phyloP scores from a whole-genome alignment of 2,888 invertebrate species.

The Drosophila parthenogenetica region DNA sequence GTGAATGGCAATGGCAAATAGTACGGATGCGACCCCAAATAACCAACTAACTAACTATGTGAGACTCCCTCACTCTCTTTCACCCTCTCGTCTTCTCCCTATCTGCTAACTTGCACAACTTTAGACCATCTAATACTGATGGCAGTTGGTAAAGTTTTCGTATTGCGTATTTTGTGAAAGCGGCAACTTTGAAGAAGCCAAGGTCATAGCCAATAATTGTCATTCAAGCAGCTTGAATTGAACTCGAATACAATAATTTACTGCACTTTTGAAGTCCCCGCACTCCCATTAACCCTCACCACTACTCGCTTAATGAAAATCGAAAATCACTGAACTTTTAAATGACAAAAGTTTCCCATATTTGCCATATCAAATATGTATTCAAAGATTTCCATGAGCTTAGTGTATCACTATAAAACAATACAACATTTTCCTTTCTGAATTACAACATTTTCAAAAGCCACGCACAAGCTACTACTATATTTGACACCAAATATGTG shows the following conservation, averaged over 20 bases:
- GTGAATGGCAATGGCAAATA: constrained; percentile 29
- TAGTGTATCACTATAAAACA: too few species aligned
- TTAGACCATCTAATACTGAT: constrained; percentile 21
- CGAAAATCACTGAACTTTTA: too few species aligned
- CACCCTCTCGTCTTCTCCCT: not conserved
- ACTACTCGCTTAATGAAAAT: not conserved
- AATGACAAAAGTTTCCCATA: too few species aligned
- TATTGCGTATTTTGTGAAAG: constrained; percentile 19
- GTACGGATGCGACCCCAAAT: constrained; percentile 26
- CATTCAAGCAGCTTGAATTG: constrained; percentile 24
- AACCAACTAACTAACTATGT: constrained; percentile 32
- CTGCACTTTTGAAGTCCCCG: not conserved
- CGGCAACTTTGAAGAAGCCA: constrained; percentile 31
- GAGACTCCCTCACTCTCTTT: not conserved
- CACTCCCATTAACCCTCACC: not conserved
- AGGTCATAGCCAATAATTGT: constrained; percentile 49
- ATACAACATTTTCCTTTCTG: too few species aligned
- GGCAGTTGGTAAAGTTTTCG: constrained; percentile 37
- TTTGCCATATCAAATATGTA: too few species aligned
- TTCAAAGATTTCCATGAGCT: too few species aligned
- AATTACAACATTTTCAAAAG: not conserved
- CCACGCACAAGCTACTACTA: not conserved
- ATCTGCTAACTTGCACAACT: constrained; percentile 5
- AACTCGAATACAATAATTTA: constrained; percentile 19
- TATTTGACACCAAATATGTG: not conserved